Conservation (phyloP, 2,888 invertebrate species). For the Eupithecia subumbrata region DNA sequence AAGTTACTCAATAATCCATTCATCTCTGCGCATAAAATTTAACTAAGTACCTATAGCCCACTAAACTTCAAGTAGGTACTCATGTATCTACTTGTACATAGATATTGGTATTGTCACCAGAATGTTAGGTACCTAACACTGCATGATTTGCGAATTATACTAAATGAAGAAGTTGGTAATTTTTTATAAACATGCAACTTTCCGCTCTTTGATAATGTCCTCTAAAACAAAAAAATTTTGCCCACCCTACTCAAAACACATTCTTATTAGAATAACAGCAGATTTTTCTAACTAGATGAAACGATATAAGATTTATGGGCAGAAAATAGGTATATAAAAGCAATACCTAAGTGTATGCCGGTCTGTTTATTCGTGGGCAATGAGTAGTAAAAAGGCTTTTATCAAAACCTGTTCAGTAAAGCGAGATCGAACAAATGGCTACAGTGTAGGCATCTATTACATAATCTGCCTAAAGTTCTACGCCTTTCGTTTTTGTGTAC, state of each 20-base stretch:
- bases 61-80: not conserved
- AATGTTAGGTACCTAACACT: constrained; percentile 1
- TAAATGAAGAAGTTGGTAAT: not conserved
- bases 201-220: not conserved
- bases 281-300: not conserved
- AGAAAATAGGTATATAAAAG: not conserved
- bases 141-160: not conserved
- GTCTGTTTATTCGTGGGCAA: not conserved
- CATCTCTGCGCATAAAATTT: not conserved
- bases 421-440: not conserved
- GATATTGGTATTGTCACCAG: not conserved
- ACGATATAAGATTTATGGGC: not conserved
- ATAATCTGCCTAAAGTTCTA: not conserved
- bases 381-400: not conserved
- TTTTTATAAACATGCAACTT: not conserved
- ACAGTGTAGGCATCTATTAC: not conserved
- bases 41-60: not conserved
- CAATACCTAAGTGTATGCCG: not conserved
- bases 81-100: not conserved
- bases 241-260: not conserved
- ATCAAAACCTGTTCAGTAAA: not conserved
- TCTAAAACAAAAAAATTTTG: not conserved
- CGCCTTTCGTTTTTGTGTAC: not conserved
- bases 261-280: not conserved
- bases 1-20: not conserved